Evolutionary conservation across 1,140 invertebrate genomes (phyloP).

Genomic region (Drosophila nigromelanica): DNA sequence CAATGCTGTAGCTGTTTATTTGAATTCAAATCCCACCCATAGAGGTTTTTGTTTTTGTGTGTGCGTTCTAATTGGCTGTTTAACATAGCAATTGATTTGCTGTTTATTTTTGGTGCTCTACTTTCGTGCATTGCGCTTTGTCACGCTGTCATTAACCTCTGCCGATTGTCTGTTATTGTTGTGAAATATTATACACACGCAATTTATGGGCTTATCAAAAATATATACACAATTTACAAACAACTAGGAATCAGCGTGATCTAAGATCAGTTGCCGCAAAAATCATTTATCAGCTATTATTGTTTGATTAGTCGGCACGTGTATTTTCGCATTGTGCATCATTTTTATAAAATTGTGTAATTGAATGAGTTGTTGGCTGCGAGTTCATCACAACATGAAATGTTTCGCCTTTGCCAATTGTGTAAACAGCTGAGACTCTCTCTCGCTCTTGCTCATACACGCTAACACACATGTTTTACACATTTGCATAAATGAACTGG

Average conservation of each 20-base stretch:
- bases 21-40: background rate
- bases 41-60: background rate
- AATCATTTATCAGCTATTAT: background rate
- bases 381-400: conserved; percentile 39
- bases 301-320: conserved; percentile 24
- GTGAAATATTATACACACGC: conserved; percentile 7
- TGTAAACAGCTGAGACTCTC: conserved; percentile 22
- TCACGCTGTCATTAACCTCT: conserved; percentile 46
- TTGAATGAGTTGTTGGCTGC: conserved; percentile 29
- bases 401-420: conserved; percentile 23
- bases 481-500: conserved; percentile 26
- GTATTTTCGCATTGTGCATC: conserved; percentile 17
- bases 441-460: conserved; percentile 20
- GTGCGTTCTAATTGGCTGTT: conserved; percentile 18
- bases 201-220: background rate
- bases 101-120: conserved; percentile 29
- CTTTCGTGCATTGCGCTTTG: conserved; percentile 15
- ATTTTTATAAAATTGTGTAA: conserved; percentile 42
- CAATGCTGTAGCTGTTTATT: conserved; percentile 12
- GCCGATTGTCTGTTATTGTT: conserved; percentile 12
- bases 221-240: too few relatives aligned
- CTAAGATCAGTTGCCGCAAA: too few relatives aligned
- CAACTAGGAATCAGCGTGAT: too few relatives aligned
- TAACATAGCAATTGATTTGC: conserved; percentile 17
- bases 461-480: background rate